phyloP scores from a whole-genome alignment of 2,113 vertebrate species.

The Orthonyx spaldingii region DNA sequence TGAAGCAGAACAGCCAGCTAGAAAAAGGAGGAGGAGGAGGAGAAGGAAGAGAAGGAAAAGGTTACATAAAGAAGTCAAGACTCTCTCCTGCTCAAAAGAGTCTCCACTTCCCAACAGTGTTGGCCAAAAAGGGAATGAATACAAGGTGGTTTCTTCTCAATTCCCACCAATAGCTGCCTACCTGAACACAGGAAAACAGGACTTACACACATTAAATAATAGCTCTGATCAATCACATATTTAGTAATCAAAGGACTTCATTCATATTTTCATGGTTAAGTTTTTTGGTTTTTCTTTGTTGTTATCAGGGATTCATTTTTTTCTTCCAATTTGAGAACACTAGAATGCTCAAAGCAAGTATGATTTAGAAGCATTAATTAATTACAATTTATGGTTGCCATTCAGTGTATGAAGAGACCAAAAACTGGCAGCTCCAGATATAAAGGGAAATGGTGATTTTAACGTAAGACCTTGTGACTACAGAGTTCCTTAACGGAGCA shows the following conservation, averaged over 20 bases:
- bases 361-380: neutral
- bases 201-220: fast-evolving
- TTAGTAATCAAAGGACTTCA: neutral
- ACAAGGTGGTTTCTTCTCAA: neutral
- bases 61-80: neutral
- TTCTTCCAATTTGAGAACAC: neutral
- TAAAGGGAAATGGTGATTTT: neutral
- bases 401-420: neutral
- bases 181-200: neutral
- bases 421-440: neutral
- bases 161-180: neutral
- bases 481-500: neutral
- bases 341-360: neutral
- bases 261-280: neutral
- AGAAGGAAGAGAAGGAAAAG: neutral
- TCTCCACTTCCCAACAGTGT: neutral
- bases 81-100: neutral
- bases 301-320: neutral
- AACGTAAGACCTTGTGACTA: neutral
- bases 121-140: neutral
- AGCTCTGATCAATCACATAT: neutral
- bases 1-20: neutral
- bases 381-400: neutral
- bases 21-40: neutral
- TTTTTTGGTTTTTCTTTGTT: neutral